These are phyloP conservation scores for Chaetorhynchus papuensis DNA, from an alignment of 2,113 vertebrate genomes.

Conservation along the genomic window DNA sequence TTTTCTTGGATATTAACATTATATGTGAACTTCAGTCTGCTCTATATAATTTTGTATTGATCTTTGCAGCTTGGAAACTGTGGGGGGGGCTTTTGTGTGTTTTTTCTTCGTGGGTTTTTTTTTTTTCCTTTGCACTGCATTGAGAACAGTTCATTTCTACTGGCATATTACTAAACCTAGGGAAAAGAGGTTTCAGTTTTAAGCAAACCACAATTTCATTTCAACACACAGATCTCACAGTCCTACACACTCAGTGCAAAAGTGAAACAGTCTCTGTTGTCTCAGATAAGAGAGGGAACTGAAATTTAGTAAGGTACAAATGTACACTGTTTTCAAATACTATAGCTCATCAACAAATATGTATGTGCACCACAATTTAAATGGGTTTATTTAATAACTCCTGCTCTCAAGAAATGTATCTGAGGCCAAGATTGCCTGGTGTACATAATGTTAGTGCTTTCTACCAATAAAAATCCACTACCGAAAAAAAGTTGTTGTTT, in stretches of 20 bases:
- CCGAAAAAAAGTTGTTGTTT: background rate
- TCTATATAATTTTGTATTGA: background rate
- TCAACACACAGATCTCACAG: background rate
- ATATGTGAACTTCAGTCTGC: background rate
- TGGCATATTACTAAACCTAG: background rate
- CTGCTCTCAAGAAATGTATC: background rate
- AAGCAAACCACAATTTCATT: background rate
- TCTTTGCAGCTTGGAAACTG: background rate
- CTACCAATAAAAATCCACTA: background rate
- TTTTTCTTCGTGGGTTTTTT: no score
- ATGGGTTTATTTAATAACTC: background rate
- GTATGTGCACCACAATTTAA: background rate
- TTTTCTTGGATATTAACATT: background rate
- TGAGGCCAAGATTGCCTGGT: background rate
- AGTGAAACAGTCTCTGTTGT: background rate
- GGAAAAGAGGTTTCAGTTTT: background rate
- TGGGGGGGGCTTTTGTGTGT: fast-evolving
- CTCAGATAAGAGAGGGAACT: background rate
- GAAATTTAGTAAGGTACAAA: background rate
- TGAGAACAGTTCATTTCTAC: background rate
- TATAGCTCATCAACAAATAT: background rate
- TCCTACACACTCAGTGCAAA: background rate
- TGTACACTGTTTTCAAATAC: background rate
- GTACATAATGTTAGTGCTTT: background rate
- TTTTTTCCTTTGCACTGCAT: background rate